Base-by-base conservation (phyloP, 1,140 invertebrate genomes). In the Drosophila murphyi region DNA sequence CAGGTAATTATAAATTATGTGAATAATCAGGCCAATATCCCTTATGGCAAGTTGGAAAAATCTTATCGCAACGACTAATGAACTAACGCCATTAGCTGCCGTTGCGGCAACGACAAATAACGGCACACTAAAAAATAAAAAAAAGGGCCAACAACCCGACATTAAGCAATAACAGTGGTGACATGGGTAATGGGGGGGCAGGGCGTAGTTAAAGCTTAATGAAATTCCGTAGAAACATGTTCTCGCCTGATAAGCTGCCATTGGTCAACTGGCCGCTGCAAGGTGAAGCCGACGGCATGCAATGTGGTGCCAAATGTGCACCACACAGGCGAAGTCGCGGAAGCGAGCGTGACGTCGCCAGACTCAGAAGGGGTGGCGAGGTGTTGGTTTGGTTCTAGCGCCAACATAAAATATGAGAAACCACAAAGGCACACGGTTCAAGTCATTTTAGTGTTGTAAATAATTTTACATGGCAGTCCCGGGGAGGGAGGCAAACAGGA, bases 191-290 rank as follows among this genome's bases (percentile, higher is more conserved):
- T 4, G 47, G 5, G n/a, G 4, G 12, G 39, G 10, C 3, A 10
- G 31, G 34, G 34, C 4, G 28, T 4, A 6, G 29, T 28, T 68
- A 41, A 85, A 80, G 77, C 80, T 78, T 91, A 91, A 91, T 91
- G 85, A 91, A 91, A 91, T 91, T 91, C 81, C 81, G 70, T 59
- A 71, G 82, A 89, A 91, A 82, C 89, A 91, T 91, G 89, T 89
- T 91, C 85, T 91, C 89, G 89, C 89, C 89, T 91, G 89, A 91
- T 91, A 91, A 91, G 89, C 74, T 70, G 57, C 79, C 89, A 91
- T 91, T 91, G 89, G 90, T 91, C 88, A 91, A 70, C 87, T 75
- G 57, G 73, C 73, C 51, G 77, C 70, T 32, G 52, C 39, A 37
- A 41, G 37, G 34, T 57, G 41, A 61, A 50, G 61, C 45, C 55